Evolutionary conservation across 2,113 vertebrate genomes (phyloP).

Genomic region (Pluvianellus socialis): DNA sequence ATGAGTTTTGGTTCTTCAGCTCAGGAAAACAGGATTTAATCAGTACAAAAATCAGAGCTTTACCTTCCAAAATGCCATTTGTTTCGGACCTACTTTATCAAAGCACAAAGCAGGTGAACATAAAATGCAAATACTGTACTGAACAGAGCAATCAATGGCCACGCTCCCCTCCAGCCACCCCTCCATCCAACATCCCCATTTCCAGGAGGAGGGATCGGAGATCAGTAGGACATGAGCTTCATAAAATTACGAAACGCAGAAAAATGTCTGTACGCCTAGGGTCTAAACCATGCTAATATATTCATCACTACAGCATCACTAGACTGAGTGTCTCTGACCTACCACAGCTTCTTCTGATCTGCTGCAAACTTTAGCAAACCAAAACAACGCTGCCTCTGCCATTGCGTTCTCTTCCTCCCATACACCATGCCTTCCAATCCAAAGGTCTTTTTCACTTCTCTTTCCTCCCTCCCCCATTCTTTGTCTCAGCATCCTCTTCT

Average conservation of each 20-base stretch:
- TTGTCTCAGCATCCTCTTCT: conserved; percentile 57
- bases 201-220: neutral
- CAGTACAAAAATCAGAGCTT: neutral
- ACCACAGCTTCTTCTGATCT: conserved; percentile 38
- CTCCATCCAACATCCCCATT: neutral
- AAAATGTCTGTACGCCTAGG: neutral
- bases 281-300: conserved; percentile 7
- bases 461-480: conserved; percentile 38
- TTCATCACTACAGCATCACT: conserved; percentile 7
- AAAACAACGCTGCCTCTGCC: conserved; percentile 2
- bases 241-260: neutral
- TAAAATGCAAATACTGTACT: neutral
- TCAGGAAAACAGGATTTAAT: neutral
- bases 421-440: conserved; percentile 1
- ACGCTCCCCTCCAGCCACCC: neutral
- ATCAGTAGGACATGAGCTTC: neutral
- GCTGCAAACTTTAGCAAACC: neutral
- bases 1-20: neutral
- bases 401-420: neutral
- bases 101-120: neutral
- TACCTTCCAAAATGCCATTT: neutral
- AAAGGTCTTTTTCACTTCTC: conserved; percentile 49
- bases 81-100: neutral
- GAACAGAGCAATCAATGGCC: neutral
- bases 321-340: conserved; percentile 61